Conservation (phyloP, 2,797 vertebrate species). For the Sandelia bainsii region DNA sequence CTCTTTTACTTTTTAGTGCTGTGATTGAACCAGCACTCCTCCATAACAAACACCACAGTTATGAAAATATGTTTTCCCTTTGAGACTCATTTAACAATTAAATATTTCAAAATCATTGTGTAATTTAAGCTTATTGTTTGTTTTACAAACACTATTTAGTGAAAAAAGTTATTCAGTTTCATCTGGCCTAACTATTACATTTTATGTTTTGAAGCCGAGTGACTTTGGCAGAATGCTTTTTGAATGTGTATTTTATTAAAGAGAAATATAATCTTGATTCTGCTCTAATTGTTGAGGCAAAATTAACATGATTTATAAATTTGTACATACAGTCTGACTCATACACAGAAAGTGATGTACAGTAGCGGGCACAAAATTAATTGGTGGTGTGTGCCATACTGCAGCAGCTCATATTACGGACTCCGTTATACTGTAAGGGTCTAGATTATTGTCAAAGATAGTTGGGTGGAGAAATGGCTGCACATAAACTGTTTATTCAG, state of each 20-base stretch:
- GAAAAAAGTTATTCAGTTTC: too few species aligned
- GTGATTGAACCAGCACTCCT: neutral
- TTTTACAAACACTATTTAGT: too few species aligned
- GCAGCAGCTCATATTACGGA: constrained; percentile 8
- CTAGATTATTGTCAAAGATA: constrained; percentile 30
- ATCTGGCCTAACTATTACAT: too few species aligned
- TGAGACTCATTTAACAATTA: too few species aligned
- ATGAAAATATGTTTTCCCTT: too few species aligned
- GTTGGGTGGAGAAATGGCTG: constrained; percentile 33
- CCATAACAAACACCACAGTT: neutral
- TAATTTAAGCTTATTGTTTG: too few species aligned
- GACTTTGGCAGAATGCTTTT: neutral
- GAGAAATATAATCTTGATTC: neutral
- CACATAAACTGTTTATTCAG: constrained; percentile 30
- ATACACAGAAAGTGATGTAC: neutral
- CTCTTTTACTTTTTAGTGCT: constrained; percentile 9
- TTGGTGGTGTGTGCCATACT: neutral
- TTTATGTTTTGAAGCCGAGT: too few species aligned
- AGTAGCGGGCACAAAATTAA: constrained; percentile 13
- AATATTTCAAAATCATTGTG: too few species aligned
- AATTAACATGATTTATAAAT: neutral
- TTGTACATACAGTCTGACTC: neutral
- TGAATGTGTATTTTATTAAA: neutral
- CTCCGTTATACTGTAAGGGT: neutral
- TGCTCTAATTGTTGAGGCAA: neutral